Evolutionary conservation across 2,113 vertebrate genomes (phyloP), one percentile per base, ranked within the genome.

Genomic region (Rhinogobius similis): DNA sequence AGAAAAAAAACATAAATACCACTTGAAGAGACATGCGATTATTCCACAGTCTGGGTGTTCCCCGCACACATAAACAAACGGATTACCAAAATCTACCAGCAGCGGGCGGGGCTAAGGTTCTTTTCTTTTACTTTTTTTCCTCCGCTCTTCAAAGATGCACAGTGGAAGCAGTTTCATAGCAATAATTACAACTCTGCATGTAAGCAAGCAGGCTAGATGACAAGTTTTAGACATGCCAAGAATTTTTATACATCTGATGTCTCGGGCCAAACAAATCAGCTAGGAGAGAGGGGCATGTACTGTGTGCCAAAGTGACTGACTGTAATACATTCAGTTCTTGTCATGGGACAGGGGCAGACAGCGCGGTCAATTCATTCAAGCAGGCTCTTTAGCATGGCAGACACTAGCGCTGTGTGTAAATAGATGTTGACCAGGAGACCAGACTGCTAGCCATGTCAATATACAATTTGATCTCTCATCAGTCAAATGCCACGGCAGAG

Each of bases 391-490:
- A 79, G 62, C 75, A 81, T 83, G 76, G 79, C 80, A 83, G 82
- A 83, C 81, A 75, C 77, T 66, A 65, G 23, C 78, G 79, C 76
- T 76, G 82, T 81, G 81, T 67, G 81, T 77, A 91, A 86, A 87
- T 79, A 86, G 67, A 83, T 83, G 82, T 81, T 86, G 78, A 86
- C 77, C 14, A 64, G 82, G 82, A 81, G 77, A 75, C 61, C 78
- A 82, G 81, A 81, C 80, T 59, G 61, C 64, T 13, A 77, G 65
- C 53, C 10, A 26, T 10, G 4, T 55, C 23, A 24, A 55, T 55
- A 23, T 52, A 24, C 21, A 52, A 52, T 24, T 24, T 24, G 12
- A 23, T 55, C 10, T 26, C 52, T 55, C 21, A 26, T 55, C 26
- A 23, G 23, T 55, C 11, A 55, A 13, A 55, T 14, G 23, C 21